These are phyloP conservation scores for Drosophila repleta DNA, from an alignment of 1,140 invertebrate genomes.

Conservation along the genomic window DNA sequence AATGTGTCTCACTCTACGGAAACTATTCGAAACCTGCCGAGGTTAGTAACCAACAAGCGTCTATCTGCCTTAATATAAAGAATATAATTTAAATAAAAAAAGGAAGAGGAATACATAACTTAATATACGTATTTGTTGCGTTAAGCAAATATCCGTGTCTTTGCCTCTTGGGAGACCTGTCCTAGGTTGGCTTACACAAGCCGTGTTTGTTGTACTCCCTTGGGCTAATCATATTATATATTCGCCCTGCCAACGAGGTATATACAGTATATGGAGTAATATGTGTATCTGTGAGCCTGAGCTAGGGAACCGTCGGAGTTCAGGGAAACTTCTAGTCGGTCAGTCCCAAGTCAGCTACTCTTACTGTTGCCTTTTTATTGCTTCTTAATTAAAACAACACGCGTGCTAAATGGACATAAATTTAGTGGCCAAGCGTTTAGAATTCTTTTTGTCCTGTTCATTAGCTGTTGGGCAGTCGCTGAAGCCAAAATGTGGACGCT, in stretches of 20 bases:
- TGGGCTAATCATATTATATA: background rate
- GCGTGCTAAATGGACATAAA: slow-evolving; percentile 10
- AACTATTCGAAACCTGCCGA: slow-evolving; percentile 65
- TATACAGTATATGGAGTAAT: too few relatives aligned
- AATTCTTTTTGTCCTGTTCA: background rate
- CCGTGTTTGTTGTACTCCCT: background rate
- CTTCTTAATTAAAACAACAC: slow-evolving; percentile 30
- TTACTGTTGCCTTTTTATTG: too few relatives aligned
- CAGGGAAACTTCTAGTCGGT: too few relatives aligned
- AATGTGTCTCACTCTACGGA: slow-evolving; percentile 67
- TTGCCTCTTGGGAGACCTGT: background rate
- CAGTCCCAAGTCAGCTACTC: too few relatives aligned
- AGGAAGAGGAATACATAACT: too few relatives aligned
- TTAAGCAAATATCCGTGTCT: too few relatives aligned
- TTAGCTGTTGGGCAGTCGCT: background rate
- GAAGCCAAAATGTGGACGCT: slow-evolving; percentile 25
- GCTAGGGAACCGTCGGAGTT: too few relatives aligned
- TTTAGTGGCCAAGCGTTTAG: slow-evolving; percentile 5
- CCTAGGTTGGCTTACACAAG: background rate
- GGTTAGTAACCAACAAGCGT: slow-evolving; percentile 49
- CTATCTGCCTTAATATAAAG: background rate
- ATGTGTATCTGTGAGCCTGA: too few relatives aligned
- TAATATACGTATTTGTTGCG: too few relatives aligned
- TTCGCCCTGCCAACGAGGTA: too few relatives aligned
- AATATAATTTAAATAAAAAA: background rate